Evolutionary conservation across 2,888 invertebrate genomes (phyloP).

Genomic region (Microplitis deprimator): DNA sequence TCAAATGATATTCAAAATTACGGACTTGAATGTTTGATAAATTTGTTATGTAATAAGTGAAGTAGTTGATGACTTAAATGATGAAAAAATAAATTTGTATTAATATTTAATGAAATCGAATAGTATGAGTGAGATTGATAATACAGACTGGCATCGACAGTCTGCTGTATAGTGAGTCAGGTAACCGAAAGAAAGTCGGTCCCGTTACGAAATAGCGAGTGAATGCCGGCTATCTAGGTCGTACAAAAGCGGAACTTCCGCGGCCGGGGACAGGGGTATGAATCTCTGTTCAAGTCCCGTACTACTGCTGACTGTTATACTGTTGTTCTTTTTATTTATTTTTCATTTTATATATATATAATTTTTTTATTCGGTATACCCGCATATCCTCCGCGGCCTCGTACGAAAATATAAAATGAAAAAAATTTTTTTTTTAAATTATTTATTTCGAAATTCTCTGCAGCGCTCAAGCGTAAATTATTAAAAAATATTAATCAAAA

Average conservation of each 20-base stretch:
- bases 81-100: too few relatives aligned
- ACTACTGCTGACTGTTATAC: neutral
- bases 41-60: too few relatives aligned
- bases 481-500: neutral
- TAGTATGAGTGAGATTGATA: neutral
- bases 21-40: too few relatives aligned
- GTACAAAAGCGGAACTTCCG: conserved; percentile 70
- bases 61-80: too few relatives aligned
- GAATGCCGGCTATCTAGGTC: conserved; percentile 69
- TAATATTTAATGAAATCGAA: conserved; percentile 21
- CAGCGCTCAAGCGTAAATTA: neutral
- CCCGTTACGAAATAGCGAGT: conserved; percentile 71
- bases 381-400: neutral
- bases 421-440: neutral
- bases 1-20: too few relatives aligned
- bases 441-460: neutral
- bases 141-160: conserved; percentile 23
- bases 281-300: conserved; percentile 6
- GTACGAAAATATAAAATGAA: neutral
- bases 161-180: conserved; percentile 44
- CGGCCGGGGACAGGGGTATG: conserved; percentile 27
- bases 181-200: conserved; percentile 61
- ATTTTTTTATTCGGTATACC: neutral
- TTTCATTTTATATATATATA: neutral
- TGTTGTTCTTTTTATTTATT: neutral